Evolutionary conservation across 2,797 vertebrate species (phyloP).

Genomic region (Triplophysa yarkandensis): DNA sequence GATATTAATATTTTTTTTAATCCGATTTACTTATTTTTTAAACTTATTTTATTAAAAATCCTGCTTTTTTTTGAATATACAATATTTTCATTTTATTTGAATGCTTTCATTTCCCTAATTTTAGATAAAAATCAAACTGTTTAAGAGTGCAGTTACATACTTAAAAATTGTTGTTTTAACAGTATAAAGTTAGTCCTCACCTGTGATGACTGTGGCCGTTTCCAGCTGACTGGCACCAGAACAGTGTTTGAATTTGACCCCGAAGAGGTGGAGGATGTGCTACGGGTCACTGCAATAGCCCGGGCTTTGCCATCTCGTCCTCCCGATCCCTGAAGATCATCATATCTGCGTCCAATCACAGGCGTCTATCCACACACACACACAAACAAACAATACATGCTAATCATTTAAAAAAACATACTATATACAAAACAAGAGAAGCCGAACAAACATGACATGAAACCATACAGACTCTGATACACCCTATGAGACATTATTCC

Average conservation of each 20-base stretch:
- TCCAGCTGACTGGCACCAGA: conserved; percentile 98
- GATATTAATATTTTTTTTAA: too few relatives aligned
- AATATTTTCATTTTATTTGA: too few relatives aligned
- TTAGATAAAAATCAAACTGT: too few relatives aligned
- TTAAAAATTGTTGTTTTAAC: not conserved
- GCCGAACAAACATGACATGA: not conserved
- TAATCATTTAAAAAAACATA: not conserved
- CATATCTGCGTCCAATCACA: conserved; percentile 91
- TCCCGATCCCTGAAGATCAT: conserved; percentile 89
- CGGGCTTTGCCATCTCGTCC: conserved; percentile 89
- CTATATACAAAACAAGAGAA: conserved; percentile 4
- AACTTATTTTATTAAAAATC: too few relatives aligned
- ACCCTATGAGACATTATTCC: not conserved
- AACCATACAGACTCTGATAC: not conserved
- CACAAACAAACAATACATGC: not conserved
- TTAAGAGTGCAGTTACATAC: too few relatives aligned
- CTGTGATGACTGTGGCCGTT: conserved; percentile 94
- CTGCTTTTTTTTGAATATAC: too few relatives aligned
- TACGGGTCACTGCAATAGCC: conserved; percentile 92
- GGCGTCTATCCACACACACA: conserved; percentile 79
- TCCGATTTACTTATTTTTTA: too few relatives aligned
- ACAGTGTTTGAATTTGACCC: conserved; percentile 97
- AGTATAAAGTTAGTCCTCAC: conserved; percentile 64
- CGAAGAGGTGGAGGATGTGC: conserved; percentile 94
- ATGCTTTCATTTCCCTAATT: too few relatives aligned